Conservation (phyloP, 1,140 invertebrate species). For the Dreissena polymorpha region DNA sequence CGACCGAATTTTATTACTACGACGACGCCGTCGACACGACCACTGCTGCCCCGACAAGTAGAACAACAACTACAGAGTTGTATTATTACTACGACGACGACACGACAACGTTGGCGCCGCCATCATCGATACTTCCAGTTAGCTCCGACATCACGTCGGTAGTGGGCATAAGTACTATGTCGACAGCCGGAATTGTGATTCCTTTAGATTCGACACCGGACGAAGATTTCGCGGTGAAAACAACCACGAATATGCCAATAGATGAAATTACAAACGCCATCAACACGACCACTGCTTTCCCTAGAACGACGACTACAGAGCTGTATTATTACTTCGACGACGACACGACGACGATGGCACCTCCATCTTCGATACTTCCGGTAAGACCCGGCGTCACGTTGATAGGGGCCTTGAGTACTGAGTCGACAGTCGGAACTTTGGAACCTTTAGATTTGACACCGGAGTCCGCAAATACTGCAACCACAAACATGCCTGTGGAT, state of each 20-base stretch:
- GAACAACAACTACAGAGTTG: not conserved
- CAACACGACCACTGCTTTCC: not conserved
- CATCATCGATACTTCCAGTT: not conserved
- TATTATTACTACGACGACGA: not conserved
- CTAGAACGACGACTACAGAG: not conserved
- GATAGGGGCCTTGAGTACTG: too few relatives aligned
- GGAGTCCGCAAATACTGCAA: too few relatives aligned
- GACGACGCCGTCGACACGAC: not conserved
- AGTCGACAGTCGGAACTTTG: too few relatives aligned
- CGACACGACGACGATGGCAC: not conserved
- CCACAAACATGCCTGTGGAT: not conserved
- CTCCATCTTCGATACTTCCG: not conserved
- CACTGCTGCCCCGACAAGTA: not conserved
- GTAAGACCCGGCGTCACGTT: not conserved
- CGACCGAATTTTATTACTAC: too few relatives aligned
- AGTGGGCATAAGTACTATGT: too few relatives aligned
- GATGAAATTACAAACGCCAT: too few relatives aligned
- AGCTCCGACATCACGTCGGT: not conserved
- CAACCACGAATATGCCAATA: too few relatives aligned
- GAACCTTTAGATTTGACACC: too few relatives aligned
- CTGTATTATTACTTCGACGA: not conserved
- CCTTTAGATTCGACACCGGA: too few relatives aligned
- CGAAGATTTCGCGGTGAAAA: too few relatives aligned
- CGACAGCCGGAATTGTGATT: too few relatives aligned
- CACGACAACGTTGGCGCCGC: not conserved